Evolutionary conservation across 2,797 vertebrate species (phyloP), one percentile per base, ranked within the genome.

Genomic region (Petrocephalus sullivani): DNA sequence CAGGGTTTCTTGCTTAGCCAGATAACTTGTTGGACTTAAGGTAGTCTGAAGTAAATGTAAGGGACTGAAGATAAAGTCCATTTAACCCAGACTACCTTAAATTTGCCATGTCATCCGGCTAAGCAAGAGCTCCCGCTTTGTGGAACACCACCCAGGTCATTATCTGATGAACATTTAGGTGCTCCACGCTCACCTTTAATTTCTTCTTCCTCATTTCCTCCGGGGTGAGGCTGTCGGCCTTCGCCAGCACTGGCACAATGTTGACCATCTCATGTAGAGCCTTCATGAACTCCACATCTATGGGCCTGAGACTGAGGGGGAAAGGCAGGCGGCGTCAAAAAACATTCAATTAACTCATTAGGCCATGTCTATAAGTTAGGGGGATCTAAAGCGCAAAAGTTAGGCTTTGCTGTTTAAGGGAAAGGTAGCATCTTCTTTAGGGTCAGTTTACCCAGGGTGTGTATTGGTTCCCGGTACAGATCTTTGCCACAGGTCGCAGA

Each of bases 211-310:
- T 96, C 93, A 99, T 96, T 94, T 99, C 98, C 0, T 89, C 87
- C 0, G 97, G 98, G 49, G 97, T 98, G 92, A 99, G 95, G 0
- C 97, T 98, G 93, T 99, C 98, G 0, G 98, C 98, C 94, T 99
- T 99, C 78, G 98, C 97, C 93, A 99, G 92, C 86, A 99, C 93
- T 0, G 98, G 98, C 85, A 99, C 98, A 0, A 99, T 97, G 94
- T 99, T 99, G 60, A 99, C 98, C 1, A 98, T 97, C 93, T 98
- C 97, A 82, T 99, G 98, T 61, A 99, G 95, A 57, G 98, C 98
- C 90, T 94, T 97, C 97, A 99, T 98, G 90, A 99, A 99, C 89
- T 99, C 98, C 91, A 99, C 96, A 7, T 99, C 98, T 93, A 99
- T 87, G 75, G 98, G 98, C 86, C 98, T 96, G 75, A 99, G 96